These are phyloP conservation scores for Euphonia xanthogaster DNA, from an alignment of 2,797 vertebrate genomes.

Conservation along the genomic window DNA sequence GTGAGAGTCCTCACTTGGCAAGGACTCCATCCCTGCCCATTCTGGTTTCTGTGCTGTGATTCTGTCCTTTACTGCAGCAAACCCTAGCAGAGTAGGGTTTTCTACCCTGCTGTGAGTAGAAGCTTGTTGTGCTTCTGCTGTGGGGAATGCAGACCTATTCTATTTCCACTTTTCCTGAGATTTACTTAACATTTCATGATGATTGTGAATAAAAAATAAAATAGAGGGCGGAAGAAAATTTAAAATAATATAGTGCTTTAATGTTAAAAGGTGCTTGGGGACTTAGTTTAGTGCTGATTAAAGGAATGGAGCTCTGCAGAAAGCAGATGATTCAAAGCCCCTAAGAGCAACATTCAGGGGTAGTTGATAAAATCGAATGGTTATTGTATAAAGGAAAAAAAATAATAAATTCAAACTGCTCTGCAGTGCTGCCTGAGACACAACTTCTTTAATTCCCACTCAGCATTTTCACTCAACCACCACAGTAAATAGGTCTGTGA, in stretches of 20 bases:
- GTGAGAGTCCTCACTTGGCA: background rate
- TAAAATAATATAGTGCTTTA: background rate
- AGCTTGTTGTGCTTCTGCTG: background rate
- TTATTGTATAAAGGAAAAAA: background rate
- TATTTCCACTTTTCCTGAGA: background rate
- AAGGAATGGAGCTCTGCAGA: background rate
- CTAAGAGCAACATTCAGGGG: background rate
- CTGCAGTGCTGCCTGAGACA: background rate
- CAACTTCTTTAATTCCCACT: background rate
- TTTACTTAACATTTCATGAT: background rate
- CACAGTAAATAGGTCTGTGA: background rate
- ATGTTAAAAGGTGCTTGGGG: background rate
- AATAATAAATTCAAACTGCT: background rate
- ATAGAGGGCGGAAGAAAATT: background rate
- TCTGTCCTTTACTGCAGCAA: background rate
- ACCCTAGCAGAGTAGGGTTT: fast-evolving
- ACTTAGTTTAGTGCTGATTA: background rate
- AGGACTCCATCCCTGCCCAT: background rate
- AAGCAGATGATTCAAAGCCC: background rate
- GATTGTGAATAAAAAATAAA: background rate
- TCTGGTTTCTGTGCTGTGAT: background rate
- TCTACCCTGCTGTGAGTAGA: background rate
- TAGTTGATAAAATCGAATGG: background rate
- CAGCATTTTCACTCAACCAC: background rate
- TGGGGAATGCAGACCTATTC: background rate